Evolutionary conservation across 2,888 invertebrate genomes (phyloP).

Genomic region (Lottia gigantea): DNA sequence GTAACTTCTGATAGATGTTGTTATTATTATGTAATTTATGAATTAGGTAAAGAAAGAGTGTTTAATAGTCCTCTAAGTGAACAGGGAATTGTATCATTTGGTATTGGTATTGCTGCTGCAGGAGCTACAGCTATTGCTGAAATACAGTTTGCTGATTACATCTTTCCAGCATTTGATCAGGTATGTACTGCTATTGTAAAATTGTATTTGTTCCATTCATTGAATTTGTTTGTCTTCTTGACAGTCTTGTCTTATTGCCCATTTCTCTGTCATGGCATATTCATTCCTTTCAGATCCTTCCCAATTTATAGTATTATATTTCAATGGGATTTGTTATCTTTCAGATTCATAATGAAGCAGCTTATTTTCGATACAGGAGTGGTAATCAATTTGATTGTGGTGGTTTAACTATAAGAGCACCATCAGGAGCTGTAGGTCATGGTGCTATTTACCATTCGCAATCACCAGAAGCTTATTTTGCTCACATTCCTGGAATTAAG

Average conservation of each 20-base stretch:
- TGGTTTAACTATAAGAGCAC: constrained; percentile 88
- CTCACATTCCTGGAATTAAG: constrained; percentile 93
- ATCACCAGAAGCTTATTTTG: constrained; percentile 96
- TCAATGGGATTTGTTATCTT: constrained; percentile 16
- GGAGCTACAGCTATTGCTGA: constrained; percentile 97
- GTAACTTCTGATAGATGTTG: no score
- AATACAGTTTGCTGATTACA: constrained; percentile 99
- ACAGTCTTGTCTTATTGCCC: no score
- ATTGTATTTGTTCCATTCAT: neutral
- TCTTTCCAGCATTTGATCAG: constrained; percentile 99
- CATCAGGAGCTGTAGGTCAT: constrained; percentile 98
- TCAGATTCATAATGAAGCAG: constrained; percentile 80
- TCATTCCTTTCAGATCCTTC: no score
- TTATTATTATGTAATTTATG: no score
- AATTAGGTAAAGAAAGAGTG: constrained; percentile 79
- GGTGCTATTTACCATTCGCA: constrained; percentile 98
- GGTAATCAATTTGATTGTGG: constrained; percentile 92
- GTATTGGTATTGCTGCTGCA: constrained; percentile 89
- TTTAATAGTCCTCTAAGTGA: constrained; percentile 83
- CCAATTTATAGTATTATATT: no score
- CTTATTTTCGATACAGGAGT: constrained; percentile 93
- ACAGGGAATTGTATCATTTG: constrained; percentile 89
- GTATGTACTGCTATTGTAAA: constrained; percentile 69
- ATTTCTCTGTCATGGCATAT: no score
- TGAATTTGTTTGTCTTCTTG: no score